Percentiles rank a stretch among this genome's conserved stretches.
These are phyloP conservation scores for Belgica antarctica DNA, from an alignment of 2,888 invertebrate genomes.

Conservation along the genomic window DNA sequence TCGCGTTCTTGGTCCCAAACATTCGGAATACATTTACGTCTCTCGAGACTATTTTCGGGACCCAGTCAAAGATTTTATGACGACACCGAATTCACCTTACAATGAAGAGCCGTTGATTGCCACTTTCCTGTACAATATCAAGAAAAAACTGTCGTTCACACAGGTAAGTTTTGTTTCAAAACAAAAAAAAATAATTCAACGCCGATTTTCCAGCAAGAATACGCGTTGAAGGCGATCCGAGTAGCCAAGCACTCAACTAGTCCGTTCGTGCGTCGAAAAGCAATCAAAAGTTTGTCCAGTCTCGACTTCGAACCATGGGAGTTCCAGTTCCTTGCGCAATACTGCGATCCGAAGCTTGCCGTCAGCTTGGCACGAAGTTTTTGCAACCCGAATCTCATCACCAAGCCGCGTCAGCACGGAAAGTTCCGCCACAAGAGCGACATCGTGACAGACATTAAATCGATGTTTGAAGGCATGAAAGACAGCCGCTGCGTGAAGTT, in stretches of 20 bases:
- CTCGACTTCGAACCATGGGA: constrained; percentile 57
- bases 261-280: constrained; percentile 27
- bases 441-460: constrained; percentile 11
- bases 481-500: constrained; percentile 24
- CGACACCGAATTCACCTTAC: constrained; percentile 51
- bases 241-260: constrained; percentile 34
- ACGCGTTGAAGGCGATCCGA: constrained; percentile 32
- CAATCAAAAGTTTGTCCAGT: constrained; percentile 18
- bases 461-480: constrained; percentile 5
- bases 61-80: constrained; percentile 52
- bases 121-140: constrained; percentile 27
- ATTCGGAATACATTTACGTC: constrained; percentile 57
- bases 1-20: background rate
- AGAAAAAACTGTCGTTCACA: constrained; percentile 36
- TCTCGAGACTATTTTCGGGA: constrained; percentile 57
- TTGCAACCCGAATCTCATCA: constrained; percentile 58
- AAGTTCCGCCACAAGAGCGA: constrained; percentile 14
- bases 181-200: background rate
- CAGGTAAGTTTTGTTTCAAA: constrained; percentile 28
- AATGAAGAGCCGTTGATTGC: constrained; percentile 49
- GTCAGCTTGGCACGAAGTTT: constrained; percentile 74
- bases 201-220: constrained; percentile 29
- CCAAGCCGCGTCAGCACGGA: constrained; percentile 19
- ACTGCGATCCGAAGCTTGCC: constrained; percentile 72
- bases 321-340: constrained; percentile 73